Base-by-base conservation (phyloP, 2,113 vertebrate genomes). In the Scomber scombrus region DNA sequence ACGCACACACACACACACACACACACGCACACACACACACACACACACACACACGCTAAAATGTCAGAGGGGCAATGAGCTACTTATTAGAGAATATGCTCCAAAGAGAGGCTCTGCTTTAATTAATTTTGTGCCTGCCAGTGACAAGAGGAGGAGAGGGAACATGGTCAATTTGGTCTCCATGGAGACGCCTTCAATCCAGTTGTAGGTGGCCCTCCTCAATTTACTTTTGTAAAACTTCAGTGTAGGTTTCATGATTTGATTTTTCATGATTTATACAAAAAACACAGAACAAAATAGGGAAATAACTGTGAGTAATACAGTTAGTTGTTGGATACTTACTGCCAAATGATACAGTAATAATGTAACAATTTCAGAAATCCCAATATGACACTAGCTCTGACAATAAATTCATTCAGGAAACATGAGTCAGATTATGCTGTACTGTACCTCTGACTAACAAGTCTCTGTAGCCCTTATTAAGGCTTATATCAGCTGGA, bases 1-100 rank as follows among this genome's bases (percentile, higher is more conserved):
- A n/a, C n/a, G n/a, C 11, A 66, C 31, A 66, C 50, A 80, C 67
- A 76, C 34, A 31, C 54, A 66, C 56, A 67, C 51, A 57, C 72
- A 82, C 75, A 73, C 47, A 70, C 6, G 34, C 64, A n/a, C n/a
- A 69, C 11, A 66, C 31, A 66, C 50, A 80, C 67, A 76, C 34
- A 31, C 54, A 66, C 56, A 67, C 51, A 57, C 72, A 82, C 75
- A 73, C 47, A 70, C 6, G 34, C 64, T 75, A 23, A 85, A 88
- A 92, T 92, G 91, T 92, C 92, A 93, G 74, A 82, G 75, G 84
- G 81, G 79, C 90, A 88, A 91, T 77, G 78, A 90, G 91, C 87
- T 87, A 86, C 89, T 94, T 92, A 93, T 93, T 94, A 95, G 91
- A 89, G 75, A 89, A 90, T 82, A 88, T 86, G 78, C 82, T 92